Evolutionary conservation across 64 coral and sea anemone genomes (phyloP), one percentile per base, ranked within the genome.

Genomic region (Stichodactyla mertensii): DNA sequence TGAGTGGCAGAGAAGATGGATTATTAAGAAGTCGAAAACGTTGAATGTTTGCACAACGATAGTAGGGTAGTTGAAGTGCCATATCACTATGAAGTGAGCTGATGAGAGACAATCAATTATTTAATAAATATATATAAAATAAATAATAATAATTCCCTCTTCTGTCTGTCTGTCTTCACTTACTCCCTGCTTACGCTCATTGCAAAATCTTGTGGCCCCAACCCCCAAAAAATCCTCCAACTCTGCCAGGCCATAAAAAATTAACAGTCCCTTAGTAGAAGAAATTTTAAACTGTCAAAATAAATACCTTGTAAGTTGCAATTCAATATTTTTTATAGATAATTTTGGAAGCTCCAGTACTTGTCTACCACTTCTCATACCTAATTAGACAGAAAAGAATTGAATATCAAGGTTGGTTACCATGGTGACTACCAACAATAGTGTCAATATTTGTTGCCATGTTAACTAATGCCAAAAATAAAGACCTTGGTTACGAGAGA

Each of bases 251-350:
- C 1, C 5, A 16, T 71, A 8, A 27, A 20, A 45, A 45, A 45
- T 45, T 45, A 45, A 45, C 36, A 45, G 36, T 45, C 36, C 36
- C 36, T 45, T 45, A 45, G 36, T 45, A 45, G 36, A 45, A 45
- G 3, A 45, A 45, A 45, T 45, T 1, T 45, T 45, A 45, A 45
- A 45, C 36, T 79, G 5, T 13, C 0, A 79, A 61, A 16, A 61
- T 52, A 52, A 18, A 77, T 91, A 91, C 89, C 89, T 91, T 27
- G 77, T 13, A 66, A 81, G 7, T 82, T 16, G 77, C 23, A 91
- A 51, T 52, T 91, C 89, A 71, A 91, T 87, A 54, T 91, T 91
- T 51, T 86, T 85, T 14, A 91, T 70, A 55, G 77, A 80, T 26
- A 91, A 71, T 19, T 78, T 70, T 60, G 89, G 89, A 22, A 91